These are phyloP conservation scores for Branchipolynoe longqiensis DNA, from an alignment of 2,888 invertebrate genomes.

Conservation along the genomic window DNA sequence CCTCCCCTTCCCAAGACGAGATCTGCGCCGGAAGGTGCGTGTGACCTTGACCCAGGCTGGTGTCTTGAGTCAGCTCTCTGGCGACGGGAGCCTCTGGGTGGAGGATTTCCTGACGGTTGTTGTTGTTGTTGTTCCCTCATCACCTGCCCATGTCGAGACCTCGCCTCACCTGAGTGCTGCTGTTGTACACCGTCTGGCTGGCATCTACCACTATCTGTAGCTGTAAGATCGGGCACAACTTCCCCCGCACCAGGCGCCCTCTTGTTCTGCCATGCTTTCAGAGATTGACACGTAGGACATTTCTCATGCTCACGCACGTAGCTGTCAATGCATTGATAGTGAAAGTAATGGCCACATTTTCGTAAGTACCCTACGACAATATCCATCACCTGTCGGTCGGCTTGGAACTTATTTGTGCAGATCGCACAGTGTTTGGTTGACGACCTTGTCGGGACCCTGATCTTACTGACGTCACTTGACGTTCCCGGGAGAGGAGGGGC, in stretches of 20 bases:
- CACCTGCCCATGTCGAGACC: not conserved
- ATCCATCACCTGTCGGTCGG: conserved; percentile 6
- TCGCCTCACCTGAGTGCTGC: not conserved
- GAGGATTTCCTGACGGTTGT: not conserved
- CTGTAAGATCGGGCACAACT: too few relatives aligned
- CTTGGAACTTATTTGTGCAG: not conserved
- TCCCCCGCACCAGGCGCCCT: not conserved
- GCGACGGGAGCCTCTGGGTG: not conserved
- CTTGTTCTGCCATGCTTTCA: not conserved
- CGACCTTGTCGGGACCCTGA: not conserved
- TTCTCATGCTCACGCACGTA: not conserved
- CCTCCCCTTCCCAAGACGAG: not conserved
- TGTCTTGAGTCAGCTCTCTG: not conserved
- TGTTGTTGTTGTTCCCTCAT: not conserved
- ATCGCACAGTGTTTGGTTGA: conserved; percentile 16
- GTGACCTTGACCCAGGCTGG: not conserved
- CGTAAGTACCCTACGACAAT: conserved; percentile 38
- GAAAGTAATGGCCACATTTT: conserved; percentile 26
- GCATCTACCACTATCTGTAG: too few relatives aligned
- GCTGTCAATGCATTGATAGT: conserved; percentile 30
- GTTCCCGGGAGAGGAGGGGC: not conserved
- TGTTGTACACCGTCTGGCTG: not conserved
- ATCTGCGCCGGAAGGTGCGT: not conserved
- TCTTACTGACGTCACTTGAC: too few relatives aligned
- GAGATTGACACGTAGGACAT: conserved; percentile 12